Conservation (phyloP, 2,797 vertebrate genomes). For the Pangasius larnaudii region DNA sequence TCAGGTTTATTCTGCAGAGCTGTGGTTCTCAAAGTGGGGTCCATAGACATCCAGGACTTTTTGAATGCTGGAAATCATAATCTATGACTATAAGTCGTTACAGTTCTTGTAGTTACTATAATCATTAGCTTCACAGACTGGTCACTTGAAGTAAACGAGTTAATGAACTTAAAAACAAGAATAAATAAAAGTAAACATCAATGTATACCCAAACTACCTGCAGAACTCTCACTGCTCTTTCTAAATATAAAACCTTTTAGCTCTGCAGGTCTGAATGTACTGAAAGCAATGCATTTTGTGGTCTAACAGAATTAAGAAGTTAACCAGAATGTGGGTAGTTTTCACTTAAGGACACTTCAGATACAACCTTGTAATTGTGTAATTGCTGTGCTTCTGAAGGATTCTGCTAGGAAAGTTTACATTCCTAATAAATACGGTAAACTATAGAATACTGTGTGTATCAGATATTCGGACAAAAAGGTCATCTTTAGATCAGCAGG, state of each 20-base stretch:
- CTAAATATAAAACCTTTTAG: neutral
- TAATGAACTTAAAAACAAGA: neutral
- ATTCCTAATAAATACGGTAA: neutral
- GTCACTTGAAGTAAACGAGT: neutral
- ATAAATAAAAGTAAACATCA: neutral
- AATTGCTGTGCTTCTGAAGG: neutral
- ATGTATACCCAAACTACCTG: neutral
- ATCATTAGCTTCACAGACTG: neutral
- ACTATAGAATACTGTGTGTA: neutral
- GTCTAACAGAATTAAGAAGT: neutral
- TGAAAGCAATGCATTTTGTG: neutral
- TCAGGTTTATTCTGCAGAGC: neutral
- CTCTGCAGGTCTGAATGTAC: neutral
- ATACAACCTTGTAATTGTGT: neutral
- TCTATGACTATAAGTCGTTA: neutral
- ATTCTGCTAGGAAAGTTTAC: neutral
- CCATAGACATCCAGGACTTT: neutral
- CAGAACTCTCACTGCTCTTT: neutral
- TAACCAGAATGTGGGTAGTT: neutral
- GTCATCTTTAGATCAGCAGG: neutral
- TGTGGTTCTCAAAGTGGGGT: neutral
- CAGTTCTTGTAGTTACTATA: neutral
- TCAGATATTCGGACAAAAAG: neutral
- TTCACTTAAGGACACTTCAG: neutral
- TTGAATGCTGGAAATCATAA: neutral